Conservation (phyloP, 1,140 invertebrate genomes). For the Brachionus plicatilis region DNA sequence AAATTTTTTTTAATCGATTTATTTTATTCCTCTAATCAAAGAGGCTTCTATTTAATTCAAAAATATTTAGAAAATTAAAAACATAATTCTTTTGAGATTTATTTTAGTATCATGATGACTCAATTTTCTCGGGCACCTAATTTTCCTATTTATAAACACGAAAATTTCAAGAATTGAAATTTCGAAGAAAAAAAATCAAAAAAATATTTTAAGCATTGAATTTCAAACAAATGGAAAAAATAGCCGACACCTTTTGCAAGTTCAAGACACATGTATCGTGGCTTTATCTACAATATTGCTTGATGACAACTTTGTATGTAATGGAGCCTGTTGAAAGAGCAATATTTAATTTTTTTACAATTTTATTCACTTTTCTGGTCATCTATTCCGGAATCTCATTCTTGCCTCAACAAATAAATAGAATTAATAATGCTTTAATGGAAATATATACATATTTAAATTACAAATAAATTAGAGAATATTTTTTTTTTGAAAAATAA, state of each 20-base stretch:
- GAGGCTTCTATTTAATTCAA: background rate
- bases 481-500: too few relatives aligned
- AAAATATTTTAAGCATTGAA: background rate
- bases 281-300: conserved; percentile 20
- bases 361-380: background rate
- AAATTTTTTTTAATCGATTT: too few relatives aligned
- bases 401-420: background rate
- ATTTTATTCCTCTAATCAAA: too few relatives aligned
- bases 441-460: background rate
- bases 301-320: conserved; percentile 10
- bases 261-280: background rate
- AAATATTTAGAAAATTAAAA: background rate
- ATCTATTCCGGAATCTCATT: background rate
- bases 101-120: background rate
- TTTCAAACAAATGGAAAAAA: background rate
- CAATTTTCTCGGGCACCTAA: background rate
- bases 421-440: background rate
- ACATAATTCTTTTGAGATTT: background rate
- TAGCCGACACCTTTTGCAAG: background rate
- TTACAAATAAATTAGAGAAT: too few relatives aligned
- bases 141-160: background rate
- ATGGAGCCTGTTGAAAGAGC: conserved; percentile 25
- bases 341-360: background rate
- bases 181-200: background rate
- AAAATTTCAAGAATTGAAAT: background rate